Evolutionary conservation across 1,140 invertebrate species (phyloP).

Genomic region (Drosophila nigrodunni): DNA sequence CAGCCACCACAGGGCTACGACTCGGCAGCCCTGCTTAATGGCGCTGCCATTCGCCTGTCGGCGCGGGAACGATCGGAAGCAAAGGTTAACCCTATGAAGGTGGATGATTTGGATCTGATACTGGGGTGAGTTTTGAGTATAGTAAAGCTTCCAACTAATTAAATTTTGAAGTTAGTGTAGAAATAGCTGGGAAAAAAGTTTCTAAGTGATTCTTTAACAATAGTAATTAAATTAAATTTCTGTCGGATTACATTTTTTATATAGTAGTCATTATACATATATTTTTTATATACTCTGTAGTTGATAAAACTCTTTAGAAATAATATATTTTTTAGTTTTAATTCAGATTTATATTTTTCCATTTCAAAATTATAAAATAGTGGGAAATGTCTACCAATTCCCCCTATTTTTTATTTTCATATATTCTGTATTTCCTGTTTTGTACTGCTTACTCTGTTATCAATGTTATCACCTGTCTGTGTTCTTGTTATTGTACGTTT

Average conservation of each 20-base stretch:
- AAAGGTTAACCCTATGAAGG: conserved; percentile 64
- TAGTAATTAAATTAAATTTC: no score
- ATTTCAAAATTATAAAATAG: no score
- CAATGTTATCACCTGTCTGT: not conserved
- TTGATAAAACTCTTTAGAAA: no score
- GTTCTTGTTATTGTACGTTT: conserved; percentile 3
- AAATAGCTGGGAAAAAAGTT: no score
- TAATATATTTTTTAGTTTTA: no score
- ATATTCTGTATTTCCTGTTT: not conserved
- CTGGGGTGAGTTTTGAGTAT: conserved; percentile 85
- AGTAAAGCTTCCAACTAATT: not conserved
- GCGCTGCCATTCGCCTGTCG: conserved; percentile 51
- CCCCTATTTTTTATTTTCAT: no score
- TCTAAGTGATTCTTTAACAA: no score
- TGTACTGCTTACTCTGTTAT: not conserved
- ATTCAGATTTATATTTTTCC: no score
- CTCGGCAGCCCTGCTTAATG: conserved; percentile 36
- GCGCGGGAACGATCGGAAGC: conserved; percentile 36
- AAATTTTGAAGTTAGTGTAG: not conserved
- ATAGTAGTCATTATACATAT: no score
- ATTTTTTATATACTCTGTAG: no score
- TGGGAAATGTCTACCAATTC: no score
- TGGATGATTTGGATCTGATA: conserved; percentile 87
- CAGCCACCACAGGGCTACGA: conserved; percentile 28
- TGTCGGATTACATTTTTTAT: no score